A percentile compares a stretch with the other conserved stretches of the same genome.
Evolutionary conservation across 2,113 vertebrate genomes (phyloP).

Genomic region (Atherinomorus stipes): DNA sequence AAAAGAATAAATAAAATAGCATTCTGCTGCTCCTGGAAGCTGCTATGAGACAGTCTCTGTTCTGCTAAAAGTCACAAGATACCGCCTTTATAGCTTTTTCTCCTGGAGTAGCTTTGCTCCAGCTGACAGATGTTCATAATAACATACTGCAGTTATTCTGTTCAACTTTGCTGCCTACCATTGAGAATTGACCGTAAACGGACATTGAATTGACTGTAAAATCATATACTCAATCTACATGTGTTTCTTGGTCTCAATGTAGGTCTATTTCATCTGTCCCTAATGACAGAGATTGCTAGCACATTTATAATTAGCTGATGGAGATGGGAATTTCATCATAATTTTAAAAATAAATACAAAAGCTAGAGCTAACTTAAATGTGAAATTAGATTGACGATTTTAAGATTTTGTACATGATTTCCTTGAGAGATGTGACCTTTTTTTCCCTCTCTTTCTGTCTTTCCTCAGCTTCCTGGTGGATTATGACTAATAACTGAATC

Average conservation of each 20-base stretch:
- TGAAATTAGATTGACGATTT: not conserved
- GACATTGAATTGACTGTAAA: too few relatives aligned
- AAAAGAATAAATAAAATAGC: conserved; percentile 38
- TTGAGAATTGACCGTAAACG: too few relatives aligned
- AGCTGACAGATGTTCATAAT: not conserved
- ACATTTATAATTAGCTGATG: too few relatives aligned
- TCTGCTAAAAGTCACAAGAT: not conserved
- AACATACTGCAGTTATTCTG: not conserved
- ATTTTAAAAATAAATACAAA: too few relatives aligned
- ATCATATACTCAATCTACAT: too few relatives aligned
- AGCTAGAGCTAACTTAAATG: too few relatives aligned
- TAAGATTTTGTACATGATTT: not conserved
- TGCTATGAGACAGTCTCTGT: conserved; percentile 9
- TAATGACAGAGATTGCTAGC: not conserved
- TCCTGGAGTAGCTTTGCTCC: not conserved
- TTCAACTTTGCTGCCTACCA: not conserved
- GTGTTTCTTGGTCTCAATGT: too few relatives aligned
- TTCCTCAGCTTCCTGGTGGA: conserved; percentile 94
- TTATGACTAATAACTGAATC: conserved; percentile 87
- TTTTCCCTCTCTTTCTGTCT: conserved; percentile 26
- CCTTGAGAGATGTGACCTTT: conserved; percentile 7
- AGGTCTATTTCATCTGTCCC: not conserved
- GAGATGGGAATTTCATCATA: too few relatives aligned
- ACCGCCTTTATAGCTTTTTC: not conserved
- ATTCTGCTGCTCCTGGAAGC: not conserved